phyloP scores from a whole-genome alignment of 1,140 invertebrate species.

The Zaprionus tsacasi region DNA sequence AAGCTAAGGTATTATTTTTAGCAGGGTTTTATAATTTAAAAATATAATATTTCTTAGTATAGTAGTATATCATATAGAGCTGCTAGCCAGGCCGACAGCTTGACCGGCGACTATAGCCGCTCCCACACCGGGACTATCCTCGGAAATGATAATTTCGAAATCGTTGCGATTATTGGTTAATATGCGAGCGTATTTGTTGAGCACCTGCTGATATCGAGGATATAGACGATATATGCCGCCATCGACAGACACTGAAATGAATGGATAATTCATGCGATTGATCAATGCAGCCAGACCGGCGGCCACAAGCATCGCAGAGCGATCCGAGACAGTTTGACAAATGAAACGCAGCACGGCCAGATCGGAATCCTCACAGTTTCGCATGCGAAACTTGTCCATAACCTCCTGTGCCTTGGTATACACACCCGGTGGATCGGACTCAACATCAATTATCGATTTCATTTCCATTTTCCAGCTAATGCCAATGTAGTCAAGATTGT shows the following conservation, averaged over 20 bases:
- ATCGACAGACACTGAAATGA: constrained; percentile 97
- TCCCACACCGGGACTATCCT: constrained; percentile 65
- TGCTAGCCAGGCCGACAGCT: neutral
- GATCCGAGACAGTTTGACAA: constrained; percentile 93
- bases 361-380: constrained; percentile 92
- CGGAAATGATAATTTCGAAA: constrained; percentile 48
- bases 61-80: neutral
- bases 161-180: constrained; percentile 21
- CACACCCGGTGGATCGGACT: constrained; percentile 90
- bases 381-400: constrained; percentile 92
- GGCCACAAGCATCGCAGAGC: constrained; percentile 96
- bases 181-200: constrained; percentile 30
- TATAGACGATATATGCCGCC: constrained; percentile 99
- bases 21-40: too few relatives aligned
- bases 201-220: constrained; percentile 85
- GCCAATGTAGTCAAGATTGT: constrained; percentile 47
- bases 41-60: too few relatives aligned
- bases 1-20: too few relatives aligned
- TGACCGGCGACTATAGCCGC: constrained; percentile 63
- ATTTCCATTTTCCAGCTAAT: constrained; percentile 89
- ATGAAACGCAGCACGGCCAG: constrained; percentile 94
- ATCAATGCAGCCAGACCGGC: constrained; percentile 92
- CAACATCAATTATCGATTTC: constrained; percentile 98
- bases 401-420: constrained; percentile 91
- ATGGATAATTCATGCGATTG: constrained; percentile 93